These are phyloP conservation scores for Laterallus jamaicensis DNA, from an alignment of 2,113 vertebrate species.

Conservation along the genomic window DNA sequence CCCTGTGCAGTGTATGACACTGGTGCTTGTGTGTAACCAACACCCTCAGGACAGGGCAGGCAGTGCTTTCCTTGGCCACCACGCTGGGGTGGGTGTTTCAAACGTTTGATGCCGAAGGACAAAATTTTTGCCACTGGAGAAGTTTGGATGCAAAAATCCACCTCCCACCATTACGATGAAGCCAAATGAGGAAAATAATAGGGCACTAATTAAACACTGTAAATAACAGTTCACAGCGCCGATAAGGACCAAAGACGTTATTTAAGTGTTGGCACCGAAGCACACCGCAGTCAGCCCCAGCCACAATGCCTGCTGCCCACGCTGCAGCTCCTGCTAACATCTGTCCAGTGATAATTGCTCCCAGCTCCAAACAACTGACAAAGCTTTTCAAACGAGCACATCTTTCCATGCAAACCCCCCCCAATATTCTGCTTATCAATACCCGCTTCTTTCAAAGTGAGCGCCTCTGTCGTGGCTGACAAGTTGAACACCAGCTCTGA, in stretches of 20 bases:
- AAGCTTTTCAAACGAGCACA: neutral
- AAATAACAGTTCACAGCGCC: neutral
- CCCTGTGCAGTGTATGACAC: neutral
- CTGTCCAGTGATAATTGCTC: neutral
- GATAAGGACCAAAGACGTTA: neutral
- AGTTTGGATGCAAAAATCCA: neutral
- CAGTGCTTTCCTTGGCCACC: neutral
- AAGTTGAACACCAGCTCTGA: neutral
- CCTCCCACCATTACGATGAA: neutral
- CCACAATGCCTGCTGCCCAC: neutral
- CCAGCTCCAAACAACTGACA: neutral
- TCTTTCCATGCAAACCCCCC: neutral
- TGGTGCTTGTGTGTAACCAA: neutral
- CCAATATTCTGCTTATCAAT: neutral
- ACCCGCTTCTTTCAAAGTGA: neutral
- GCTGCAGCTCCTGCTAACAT: rapidly evolving
- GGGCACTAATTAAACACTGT: neutral
- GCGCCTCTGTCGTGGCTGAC: neutral
- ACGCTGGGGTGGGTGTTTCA: neutral
- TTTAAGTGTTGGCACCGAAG: neutral
- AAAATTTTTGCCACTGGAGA: neutral
- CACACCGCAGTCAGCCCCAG: neutral
- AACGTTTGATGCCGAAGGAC: neutral
- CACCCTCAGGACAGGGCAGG: neutral
- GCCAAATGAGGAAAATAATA: neutral